Evolutionary conservation across 2,888 invertebrate species (phyloP).

Genomic region (Apamea monoglypha): DNA sequence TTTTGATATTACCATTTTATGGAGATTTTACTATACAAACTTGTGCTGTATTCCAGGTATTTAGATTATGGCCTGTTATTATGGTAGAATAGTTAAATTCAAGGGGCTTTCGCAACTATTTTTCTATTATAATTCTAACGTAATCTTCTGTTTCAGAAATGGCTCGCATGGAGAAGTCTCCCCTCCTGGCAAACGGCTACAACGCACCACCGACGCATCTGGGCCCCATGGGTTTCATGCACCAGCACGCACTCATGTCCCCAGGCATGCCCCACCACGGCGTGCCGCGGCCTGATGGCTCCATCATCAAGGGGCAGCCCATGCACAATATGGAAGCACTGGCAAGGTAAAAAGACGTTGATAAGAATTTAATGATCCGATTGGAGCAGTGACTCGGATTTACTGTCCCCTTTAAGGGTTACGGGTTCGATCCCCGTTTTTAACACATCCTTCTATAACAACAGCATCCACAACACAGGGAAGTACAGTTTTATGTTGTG

Average conservation of each 20-base stretch:
- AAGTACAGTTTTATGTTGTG: not conserved
- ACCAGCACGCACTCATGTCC: slow-evolving; percentile 96
- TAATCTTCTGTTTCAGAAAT: slow-evolving; percentile 91
- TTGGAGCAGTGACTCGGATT: not conserved
- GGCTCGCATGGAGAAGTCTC: slow-evolving; percentile 97
- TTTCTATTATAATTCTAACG: slow-evolving; percentile 21
- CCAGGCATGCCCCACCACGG: slow-evolving; percentile 96
- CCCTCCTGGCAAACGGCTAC: slow-evolving; percentile 97
- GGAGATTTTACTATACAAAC: slow-evolving; percentile 27
- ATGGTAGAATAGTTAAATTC: not conserved
- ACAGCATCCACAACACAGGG: no score
- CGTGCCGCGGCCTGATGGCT: slow-evolving; percentile 95
- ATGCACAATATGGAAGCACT: slow-evolving; percentile 97
- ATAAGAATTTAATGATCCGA: no score
- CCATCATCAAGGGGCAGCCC: slow-evolving; percentile 95
- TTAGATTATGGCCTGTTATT: not conserved
- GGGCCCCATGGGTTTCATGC: slow-evolving; percentile 98
- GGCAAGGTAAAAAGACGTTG: slow-evolving; percentile 91
- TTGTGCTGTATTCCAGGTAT: slow-evolving; percentile 13
- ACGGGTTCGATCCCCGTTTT: not conserved
- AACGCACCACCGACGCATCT: slow-evolving; percentile 97
- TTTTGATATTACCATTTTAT: slow-evolving; percentile 57
- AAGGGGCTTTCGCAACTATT: not conserved
- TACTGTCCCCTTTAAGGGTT: not conserved
- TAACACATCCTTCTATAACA: not conserved